Conservation (phyloP, 2,888 invertebrate species). For the Anarsia innoxiella region DNA sequence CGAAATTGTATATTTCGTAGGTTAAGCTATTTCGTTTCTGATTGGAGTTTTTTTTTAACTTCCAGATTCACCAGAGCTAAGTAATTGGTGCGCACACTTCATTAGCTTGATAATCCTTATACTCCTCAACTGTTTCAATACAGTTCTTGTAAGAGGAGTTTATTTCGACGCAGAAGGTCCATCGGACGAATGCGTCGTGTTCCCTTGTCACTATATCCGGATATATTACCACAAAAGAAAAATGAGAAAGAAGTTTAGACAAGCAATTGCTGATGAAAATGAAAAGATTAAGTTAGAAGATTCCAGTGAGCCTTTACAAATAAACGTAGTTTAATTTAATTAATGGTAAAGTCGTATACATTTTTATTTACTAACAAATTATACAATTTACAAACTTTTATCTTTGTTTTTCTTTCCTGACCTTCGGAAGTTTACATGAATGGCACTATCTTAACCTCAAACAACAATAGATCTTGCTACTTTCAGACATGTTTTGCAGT, state of each 20-base stretch:
- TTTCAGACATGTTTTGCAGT: too few relatives aligned
- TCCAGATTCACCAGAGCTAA: slow-evolving; percentile 81
- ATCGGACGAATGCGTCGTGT: slow-evolving; percentile 86
- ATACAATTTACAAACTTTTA: too few relatives aligned
- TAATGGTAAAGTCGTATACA: too few relatives aligned
- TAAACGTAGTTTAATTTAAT: too few relatives aligned
- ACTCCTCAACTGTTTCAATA: slow-evolving; percentile 89
- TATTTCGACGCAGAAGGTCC: slow-evolving; percentile 91
- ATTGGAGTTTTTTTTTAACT: too few relatives aligned
- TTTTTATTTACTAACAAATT: too few relatives aligned
- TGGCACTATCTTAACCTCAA: too few relatives aligned
- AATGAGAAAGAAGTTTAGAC: slow-evolving; percentile 8
- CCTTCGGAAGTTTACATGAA: too few relatives aligned
- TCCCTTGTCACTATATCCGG: slow-evolving; percentile 88
- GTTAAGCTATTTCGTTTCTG: too few relatives aligned
- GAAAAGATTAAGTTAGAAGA: slow-evolving; percentile 4
- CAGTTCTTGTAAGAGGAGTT: slow-evolving; percentile 89
- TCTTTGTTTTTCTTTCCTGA: too few relatives aligned
- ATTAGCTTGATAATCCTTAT: slow-evolving; percentile 83
- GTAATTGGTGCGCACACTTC: slow-evolving; percentile 87
- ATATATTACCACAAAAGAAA: slow-evolving; percentile 10
- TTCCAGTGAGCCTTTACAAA: slow-evolving; percentile 6
- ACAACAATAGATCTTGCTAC: too few relatives aligned
- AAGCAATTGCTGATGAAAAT: not conserved
- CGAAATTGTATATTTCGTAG: too few relatives aligned